Evolutionary conservation across 2,888 invertebrate species (phyloP).

Genomic region (Hipparchia semele): DNA sequence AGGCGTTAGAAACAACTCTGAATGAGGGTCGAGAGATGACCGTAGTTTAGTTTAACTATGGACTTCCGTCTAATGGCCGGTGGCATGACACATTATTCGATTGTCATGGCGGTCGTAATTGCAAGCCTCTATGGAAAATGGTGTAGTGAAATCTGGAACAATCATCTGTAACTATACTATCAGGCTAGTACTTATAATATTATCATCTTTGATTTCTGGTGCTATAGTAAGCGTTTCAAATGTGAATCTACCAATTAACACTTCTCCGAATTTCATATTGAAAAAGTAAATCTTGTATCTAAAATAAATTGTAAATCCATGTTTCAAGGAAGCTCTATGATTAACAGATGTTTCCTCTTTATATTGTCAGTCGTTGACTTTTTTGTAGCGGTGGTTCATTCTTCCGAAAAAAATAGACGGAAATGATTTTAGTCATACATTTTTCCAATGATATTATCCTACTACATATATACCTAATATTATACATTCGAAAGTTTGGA

Average conservation of each 20-base stretch:
- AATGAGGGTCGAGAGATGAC: slow-evolving; percentile 69
- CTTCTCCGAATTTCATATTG: slow-evolving; percentile 2
- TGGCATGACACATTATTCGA: slow-evolving; percentile 52
- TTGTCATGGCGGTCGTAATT: slow-evolving; percentile 35
- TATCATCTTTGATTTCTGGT: slow-evolving; percentile 4
- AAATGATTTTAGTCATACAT: slow-evolving; percentile 33
- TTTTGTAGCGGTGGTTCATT: slow-evolving; percentile 51
- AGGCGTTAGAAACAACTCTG: slow-evolving; percentile 64
- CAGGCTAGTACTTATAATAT: not conserved
- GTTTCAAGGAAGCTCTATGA: slow-evolving; percentile 45
- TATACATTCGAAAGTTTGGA: too few relatives aligned
- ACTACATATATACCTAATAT: too few relatives aligned
- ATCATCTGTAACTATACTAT: slow-evolving; percentile 14
- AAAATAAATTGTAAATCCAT: slow-evolving; percentile 44
- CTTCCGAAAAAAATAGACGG: slow-evolving; percentile 48
- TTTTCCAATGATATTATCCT: slow-evolving; percentile 1
- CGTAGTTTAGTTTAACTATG: slow-evolving; percentile 76
- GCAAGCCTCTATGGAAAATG: slow-evolving; percentile 27
- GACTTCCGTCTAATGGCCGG: slow-evolving; percentile 69
- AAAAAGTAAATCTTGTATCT: slow-evolving; percentile 27
- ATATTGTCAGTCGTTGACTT: slow-evolving; percentile 51
- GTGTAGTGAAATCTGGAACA: slow-evolving; percentile 19
- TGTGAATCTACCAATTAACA: not conserved
- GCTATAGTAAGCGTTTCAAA: slow-evolving; percentile 5
- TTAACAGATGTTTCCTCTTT: slow-evolving; percentile 60